Base-by-base conservation (phyloP, 2,797 vertebrate species). In the Crocidura indochinensis region DNA sequence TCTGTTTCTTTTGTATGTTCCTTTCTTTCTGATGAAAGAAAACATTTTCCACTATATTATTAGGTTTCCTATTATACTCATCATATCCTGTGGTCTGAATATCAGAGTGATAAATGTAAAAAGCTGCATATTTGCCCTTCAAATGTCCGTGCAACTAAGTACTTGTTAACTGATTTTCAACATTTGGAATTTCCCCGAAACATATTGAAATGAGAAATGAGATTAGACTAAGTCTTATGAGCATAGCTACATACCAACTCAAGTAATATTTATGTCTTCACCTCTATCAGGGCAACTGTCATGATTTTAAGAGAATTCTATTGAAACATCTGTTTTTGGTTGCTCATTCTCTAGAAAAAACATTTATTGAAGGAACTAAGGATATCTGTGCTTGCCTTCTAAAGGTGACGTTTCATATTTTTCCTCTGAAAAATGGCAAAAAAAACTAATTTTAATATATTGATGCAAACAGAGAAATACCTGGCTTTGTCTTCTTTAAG, bases 1-100 rank as follows among this genome's bases (percentile, higher is more conserved):
- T 96, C 94, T 96, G 94, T 91, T 95, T 87, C 82, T 74, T 96
- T 95, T 91, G 90, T 94, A 71, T 27, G 6, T 53, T 89, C 72
- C 46, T 91, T 82, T 90, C 82, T 94, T 85, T 87, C 73, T 88
- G 75, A 51, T 91, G 90, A 95, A 93, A 93, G 84, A 91, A 94
- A 94, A 82, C 81, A 75, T 56, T 92, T 89, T 81, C 81, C 31
- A 78, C 74, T 85, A 80, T 94, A 92, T 87, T 94, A 95, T 94
- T 96, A 96, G 87, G 31, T 84, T 94, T 93, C 91, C 84, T 87
- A 72, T 92, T 92, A 87, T 82, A 91, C 69, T 91, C 68, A 69
- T 67, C 49, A 72, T 24, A 6, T 86, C 94, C 68, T 94, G 72
- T 92, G 81, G 64, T 67, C 68, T 87, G 90, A 93, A 73, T 91